phyloP scores from a whole-genome alignment of 35 echinoderm and acorn worm species.

The Chiridota heheva region DNA sequence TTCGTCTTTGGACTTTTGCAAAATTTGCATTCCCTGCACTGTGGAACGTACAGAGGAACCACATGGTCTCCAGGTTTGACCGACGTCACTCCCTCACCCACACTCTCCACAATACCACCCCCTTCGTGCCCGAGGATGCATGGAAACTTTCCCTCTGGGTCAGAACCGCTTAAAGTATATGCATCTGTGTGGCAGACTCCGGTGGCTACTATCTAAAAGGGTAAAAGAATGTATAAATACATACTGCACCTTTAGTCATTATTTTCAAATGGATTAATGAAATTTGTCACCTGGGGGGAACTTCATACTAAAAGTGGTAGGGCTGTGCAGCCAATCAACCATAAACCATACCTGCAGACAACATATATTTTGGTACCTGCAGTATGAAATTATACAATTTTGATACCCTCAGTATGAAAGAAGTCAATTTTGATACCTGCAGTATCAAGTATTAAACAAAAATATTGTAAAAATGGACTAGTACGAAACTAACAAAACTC shows the following conservation, averaged over 20 bases:
- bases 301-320: not conserved
- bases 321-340: not conserved
- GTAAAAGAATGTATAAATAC: not conserved
- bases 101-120: constrained; percentile 90
- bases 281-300: too few species aligned
- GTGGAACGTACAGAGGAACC: constrained; percentile 92
- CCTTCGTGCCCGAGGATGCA: constrained; percentile 96
- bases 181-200: constrained; percentile 98
- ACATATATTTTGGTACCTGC: not conserved
- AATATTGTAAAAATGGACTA: too few species aligned
- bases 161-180: constrained; percentile 78
- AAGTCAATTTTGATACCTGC: too few species aligned
- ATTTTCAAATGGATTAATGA: too few species aligned
- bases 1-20: constrained; percentile 91
- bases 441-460: too few species aligned
- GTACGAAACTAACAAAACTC: too few species aligned
- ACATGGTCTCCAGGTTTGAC: constrained; percentile 88
- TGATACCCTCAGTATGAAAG: too few species aligned
- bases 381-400: not conserved
- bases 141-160: constrained; percentile 87
- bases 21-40: constrained; percentile 91
- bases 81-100: constrained; percentile 88
- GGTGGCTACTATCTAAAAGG: constrained; percentile 71
- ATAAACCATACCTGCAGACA: not conserved
- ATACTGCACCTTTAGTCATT: too few species aligned